Conservation (phyloP, 1,140 invertebrate genomes). For the Zophobas morio region DNA sequence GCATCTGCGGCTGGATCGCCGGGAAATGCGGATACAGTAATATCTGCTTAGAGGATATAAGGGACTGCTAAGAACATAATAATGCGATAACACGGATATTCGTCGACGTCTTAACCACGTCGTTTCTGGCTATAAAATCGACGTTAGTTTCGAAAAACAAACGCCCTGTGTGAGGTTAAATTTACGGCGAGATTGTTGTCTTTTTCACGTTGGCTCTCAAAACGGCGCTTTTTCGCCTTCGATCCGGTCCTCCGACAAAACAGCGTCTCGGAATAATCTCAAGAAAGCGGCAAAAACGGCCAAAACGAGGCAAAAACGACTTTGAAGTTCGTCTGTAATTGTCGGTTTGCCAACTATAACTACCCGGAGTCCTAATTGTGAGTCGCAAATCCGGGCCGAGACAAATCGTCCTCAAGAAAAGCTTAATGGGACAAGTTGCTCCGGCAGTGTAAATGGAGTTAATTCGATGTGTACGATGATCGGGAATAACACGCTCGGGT, state of each 20-base stretch:
- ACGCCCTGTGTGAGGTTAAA: no score
- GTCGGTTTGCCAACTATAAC: slow-evolving; percentile 46
- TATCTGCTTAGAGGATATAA: background rate
- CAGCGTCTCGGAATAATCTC: slow-evolving; percentile 16
- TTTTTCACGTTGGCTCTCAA: no score
- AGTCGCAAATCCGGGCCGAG: slow-evolving; percentile 43
- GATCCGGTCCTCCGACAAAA: background rate
- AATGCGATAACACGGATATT: no score
- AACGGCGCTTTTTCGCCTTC: background rate
- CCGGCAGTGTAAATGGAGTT: slow-evolving; percentile 34
- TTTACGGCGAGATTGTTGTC: background rate
- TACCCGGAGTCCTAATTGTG: slow-evolving; percentile 40
- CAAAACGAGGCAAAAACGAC: slow-evolving; percentile 38
- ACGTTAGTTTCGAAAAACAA: no score
- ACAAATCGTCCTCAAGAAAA: slow-evolving; percentile 47
- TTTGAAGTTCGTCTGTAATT: slow-evolving; percentile 46
- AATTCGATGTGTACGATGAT: slow-evolving; percentile 41
- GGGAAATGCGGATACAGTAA: background rate
- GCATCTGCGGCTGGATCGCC: background rate
- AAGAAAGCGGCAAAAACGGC: slow-evolving; percentile 29
- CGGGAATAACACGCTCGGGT: slow-evolving; percentile 24
- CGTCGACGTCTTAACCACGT: no score
- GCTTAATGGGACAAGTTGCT: slow-evolving; percentile 46
- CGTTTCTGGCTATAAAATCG: no score
- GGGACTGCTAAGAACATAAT: no score